Conservation (phyloP, 2,113 vertebrate genomes). For the Tachuris rubrigastra region DNA sequence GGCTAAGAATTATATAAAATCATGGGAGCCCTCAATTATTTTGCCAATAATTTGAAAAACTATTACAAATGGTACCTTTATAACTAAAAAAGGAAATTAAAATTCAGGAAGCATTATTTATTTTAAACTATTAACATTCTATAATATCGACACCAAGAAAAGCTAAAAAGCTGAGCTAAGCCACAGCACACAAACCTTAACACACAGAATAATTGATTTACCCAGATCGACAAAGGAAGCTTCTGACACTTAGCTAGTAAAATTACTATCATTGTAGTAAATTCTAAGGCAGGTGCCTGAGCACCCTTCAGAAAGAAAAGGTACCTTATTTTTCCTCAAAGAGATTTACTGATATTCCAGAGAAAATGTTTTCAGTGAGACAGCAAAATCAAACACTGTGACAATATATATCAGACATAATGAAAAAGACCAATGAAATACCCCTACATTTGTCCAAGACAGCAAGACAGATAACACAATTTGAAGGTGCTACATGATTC, state of each 20-base stretch:
- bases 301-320: neutral
- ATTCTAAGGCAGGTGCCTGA: neutral
- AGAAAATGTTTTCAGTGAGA: neutral
- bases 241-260: neutral
- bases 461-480: neutral
- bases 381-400: neutral
- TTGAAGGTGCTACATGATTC: neutral
- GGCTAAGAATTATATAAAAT: neutral
- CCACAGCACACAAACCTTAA: neutral
- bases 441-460: rapidly evolving
- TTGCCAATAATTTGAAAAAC: neutral
- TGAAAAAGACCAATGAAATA: neutral
- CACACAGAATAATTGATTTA: neutral
- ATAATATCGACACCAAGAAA: neutral
- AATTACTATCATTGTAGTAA: neutral
- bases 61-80: neutral
- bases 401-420: neutral
- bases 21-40: neutral
- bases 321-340: neutral
- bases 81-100: neutral
- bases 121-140: neutral
- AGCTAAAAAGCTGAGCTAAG: neutral
- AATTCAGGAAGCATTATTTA: neutral
- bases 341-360: neutral
- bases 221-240: neutral